Evolutionary conservation across 37 sponge, comb jelly and placozoan species (phyloP), one percentile per base, ranked within the genome.

Genomic region (Theonella swinhoei): DNA sequence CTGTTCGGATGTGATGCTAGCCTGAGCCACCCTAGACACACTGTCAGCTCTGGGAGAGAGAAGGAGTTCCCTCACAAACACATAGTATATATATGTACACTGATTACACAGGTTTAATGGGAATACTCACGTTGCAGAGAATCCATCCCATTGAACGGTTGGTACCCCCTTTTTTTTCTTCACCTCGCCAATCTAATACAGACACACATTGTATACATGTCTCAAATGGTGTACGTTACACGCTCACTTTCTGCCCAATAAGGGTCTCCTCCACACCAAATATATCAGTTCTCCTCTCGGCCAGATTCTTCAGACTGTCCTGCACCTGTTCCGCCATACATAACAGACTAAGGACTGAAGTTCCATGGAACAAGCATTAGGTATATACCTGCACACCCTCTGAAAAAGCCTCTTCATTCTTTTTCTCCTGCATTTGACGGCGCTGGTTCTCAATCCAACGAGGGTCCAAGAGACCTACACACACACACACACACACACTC

Each of bases 251-350:
- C 75, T 83, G 79, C 14, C 98, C 98, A 80, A 97, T 97, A 54
- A 92, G 68, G 24, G 98, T 95, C 72, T 97, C 98, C 66, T 97
- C 98, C 20, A 39, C 43, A 36, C 98, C 98, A 74, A 97, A 97
- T 66, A 97, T 97, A 75, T 97, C 98, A 0, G 98, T 97, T 84
- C 98, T 85, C 62, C 93, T 22, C 72, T 91, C 84, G 61, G 98
- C 98, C 19, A 97, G 78, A 14, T 87, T 64, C 62, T 88, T 90
- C 41, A 97, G 81, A 66, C 63, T 92, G 30, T 88, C 69, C 29
- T 83, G 85, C 26, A 97, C 88, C 74, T 94, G 88, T 9, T 36
- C n/a, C n/a, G n/a, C n/a, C n/a, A n/a, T n/a, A n/a, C n/a, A n/a
- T n/a, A n/a, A n/a, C n/a, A n/a, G 14, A 14, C 7, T 7, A 47